Conservation (phyloP, 30 jellyfish, hydroid and myxozoan species). For the Nemopilema nomurai region DNA sequence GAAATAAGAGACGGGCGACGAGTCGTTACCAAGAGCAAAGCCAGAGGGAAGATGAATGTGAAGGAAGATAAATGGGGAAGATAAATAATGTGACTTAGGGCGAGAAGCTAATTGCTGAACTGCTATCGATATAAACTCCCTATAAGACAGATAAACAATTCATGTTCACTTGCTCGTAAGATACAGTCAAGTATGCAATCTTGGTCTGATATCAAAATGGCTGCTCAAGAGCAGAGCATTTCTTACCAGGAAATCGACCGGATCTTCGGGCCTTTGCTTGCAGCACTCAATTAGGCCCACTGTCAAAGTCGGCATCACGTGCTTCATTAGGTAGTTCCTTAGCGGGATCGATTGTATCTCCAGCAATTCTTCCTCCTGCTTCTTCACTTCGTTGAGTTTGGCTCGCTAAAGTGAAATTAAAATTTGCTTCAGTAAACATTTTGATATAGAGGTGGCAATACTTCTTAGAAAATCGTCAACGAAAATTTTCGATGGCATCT, state of each 20-base stretch:
- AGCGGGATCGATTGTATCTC: slow-evolving; percentile 95
- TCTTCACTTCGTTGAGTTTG: slow-evolving; percentile 74
- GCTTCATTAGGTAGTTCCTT: slow-evolving; percentile 94
- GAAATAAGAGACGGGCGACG: not conserved
- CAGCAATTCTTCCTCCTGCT: slow-evolving; percentile 87
- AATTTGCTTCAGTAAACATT: not conserved
- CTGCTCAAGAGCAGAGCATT: too few relatives aligned
- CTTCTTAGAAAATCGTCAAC: not conserved
- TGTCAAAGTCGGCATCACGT: slow-evolving; percentile 97
- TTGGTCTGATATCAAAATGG: too few relatives aligned
- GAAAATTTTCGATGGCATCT: too few relatives aligned
- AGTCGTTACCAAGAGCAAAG: too few relatives aligned
- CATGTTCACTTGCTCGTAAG: too few relatives aligned
- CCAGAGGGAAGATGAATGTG: too few relatives aligned
- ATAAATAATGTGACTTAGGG: too few relatives aligned
- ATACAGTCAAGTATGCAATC: too few relatives aligned
- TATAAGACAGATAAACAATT: too few relatives aligned
- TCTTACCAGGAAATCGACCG: slow-evolving; percentile 93
- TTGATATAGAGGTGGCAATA: not conserved
- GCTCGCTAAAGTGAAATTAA: slow-evolving; percentile 63
- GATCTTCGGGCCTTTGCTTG: slow-evolving; percentile 96
- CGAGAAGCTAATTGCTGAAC: too few relatives aligned
- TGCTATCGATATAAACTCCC: too few relatives aligned
- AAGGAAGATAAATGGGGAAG: too few relatives aligned
- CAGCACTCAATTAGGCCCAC: slow-evolving; percentile 93